Evolutionary conservation across 2,113 vertebrate species (phyloP).

Genomic region (Petromus typicus): DNA sequence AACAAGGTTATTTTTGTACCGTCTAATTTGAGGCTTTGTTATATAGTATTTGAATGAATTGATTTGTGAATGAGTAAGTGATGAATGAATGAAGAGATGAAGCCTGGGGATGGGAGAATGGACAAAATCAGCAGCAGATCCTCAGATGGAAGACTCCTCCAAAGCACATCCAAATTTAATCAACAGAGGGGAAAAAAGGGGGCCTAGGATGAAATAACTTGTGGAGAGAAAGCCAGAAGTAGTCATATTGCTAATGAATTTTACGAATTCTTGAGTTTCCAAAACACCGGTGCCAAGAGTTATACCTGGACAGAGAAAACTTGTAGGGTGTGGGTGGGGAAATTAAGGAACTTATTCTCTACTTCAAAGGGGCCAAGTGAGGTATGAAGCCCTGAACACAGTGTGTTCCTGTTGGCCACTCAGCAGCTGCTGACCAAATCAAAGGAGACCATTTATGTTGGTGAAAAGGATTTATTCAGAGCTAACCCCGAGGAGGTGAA

Average conservation of each 20-base stretch:
- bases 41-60: background rate
- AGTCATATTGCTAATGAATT: background rate
- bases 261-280: background rate
- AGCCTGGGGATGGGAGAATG: background rate
- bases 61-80: background rate
- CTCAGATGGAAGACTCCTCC: background rate
- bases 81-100: background rate
- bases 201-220: background rate
- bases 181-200: background rate
- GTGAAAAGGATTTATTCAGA: background rate
- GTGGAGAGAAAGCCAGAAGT: background rate
- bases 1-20: background rate
- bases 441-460: background rate
- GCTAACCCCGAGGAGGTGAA: background rate
- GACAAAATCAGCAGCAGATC: background rate
- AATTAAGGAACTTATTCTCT: background rate
- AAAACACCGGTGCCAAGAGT: background rate
- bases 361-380: background rate
- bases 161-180: background rate
- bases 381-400: background rate
- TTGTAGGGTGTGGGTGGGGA: accelerated
- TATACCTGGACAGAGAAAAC: background rate
- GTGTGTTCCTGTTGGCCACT: background rate
- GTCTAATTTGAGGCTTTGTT: background rate
- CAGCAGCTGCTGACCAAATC: background rate